These are phyloP conservation scores for Rallus crepitans DNA, from an alignment of 2,797 vertebrate genomes.

Conservation along the genomic window DNA sequence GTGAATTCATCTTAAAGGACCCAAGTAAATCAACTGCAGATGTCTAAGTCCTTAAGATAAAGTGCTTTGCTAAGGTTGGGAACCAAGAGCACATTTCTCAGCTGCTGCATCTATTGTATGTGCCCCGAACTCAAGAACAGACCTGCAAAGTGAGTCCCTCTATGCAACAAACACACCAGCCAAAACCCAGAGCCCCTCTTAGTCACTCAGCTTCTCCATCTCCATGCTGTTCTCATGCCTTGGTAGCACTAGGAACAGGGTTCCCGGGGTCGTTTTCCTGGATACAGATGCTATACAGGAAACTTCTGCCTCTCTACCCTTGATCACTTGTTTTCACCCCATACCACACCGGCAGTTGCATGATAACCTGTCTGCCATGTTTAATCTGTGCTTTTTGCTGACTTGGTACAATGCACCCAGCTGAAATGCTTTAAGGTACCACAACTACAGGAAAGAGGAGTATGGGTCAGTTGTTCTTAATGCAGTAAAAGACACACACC, in stretches of 20 bases:
- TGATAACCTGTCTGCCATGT: background rate
- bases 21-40: background rate
- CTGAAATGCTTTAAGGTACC: background rate
- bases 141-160: background rate
- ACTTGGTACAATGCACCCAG: background rate
- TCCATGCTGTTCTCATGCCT: background rate
- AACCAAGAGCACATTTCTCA: background rate
- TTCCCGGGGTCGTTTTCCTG: background rate
- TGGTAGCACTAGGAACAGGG: background rate
- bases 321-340: background rate
- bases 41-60: background rate
- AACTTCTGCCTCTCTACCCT: background rate
- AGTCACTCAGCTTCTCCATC: background rate
- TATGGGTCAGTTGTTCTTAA: background rate
- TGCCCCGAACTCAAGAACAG: accelerated
- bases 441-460: background rate
- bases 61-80: background rate
- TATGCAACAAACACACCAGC: background rate
- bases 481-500: background rate
- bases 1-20: background rate
- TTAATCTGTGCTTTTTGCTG: background rate
- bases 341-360: background rate
- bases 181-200: background rate
- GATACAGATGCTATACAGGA: background rate
- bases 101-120: accelerated